These are phyloP conservation scores for Lucilia sericata DNA, from an alignment of 1,140 invertebrate species.

Conservation along the genomic window DNA sequence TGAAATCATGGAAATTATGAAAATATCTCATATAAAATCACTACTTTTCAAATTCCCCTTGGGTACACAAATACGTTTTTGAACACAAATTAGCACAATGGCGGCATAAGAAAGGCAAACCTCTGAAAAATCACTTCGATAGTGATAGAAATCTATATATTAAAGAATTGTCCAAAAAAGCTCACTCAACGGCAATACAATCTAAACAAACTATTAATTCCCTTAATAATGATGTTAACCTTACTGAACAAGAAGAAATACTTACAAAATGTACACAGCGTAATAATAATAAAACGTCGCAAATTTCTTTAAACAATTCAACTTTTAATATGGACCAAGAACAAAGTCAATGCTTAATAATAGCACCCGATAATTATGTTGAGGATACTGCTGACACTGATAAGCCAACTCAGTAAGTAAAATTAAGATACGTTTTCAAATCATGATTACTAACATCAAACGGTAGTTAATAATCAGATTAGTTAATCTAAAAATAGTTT, in stretches of 20 bases:
- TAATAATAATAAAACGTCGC: neutral
- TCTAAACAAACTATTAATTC: no score
- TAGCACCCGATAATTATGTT: no score
- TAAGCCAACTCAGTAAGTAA: neutral
- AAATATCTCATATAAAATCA: slow-evolving; percentile 55
- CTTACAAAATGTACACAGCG: neutral
- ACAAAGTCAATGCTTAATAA: neutral
- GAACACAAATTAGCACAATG: slow-evolving; percentile 51
- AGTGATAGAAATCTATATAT: no score
- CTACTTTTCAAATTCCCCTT: slow-evolving; percentile 54
- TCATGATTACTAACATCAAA: no score
- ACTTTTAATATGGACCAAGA: neutral
- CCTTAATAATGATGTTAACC: no score
- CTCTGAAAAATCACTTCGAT: neutral
- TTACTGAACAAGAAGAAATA: no score
- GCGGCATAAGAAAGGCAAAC: slow-evolving; percentile 39
- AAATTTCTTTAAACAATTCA: no score
- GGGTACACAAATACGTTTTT: slow-evolving; percentile 46
- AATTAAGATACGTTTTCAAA: no score
- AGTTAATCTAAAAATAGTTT: no score
- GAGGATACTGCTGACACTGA: no score
- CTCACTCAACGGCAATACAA: no score
- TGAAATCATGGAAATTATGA: slow-evolving; percentile 62
- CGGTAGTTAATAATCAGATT: neutral
- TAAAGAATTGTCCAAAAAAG: no score